Base-by-base conservation (phyloP, 2,113 vertebrate species). In the Eleginops maclovinus region DNA sequence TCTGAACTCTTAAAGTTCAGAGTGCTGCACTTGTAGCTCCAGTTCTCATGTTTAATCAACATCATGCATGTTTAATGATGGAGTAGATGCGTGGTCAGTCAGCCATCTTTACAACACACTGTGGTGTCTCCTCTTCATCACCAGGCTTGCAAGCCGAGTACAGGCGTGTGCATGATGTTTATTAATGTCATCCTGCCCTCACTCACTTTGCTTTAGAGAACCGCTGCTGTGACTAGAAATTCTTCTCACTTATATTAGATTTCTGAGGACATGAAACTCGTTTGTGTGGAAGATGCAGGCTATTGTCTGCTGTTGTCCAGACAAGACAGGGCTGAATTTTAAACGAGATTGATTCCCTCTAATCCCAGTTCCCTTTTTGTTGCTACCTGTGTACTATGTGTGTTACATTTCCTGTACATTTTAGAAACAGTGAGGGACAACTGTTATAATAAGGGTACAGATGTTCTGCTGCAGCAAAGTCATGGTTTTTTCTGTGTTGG, bases 211-310 rank as follows among this genome's bases (percentile, higher is more conserved):
- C 26, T 53, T 28, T 15, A 41, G 50, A 70, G 84, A 90, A 73
- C 56, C 66, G 59, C 62, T 72, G 65, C 72, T 83, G 82, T 69
- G 77, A 84, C 82, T 85, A 78, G 26, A 84, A 36, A 36, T 36
- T 74, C 22, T 66, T 72, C 43, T 76, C 58, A 51, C 59, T 61
- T 50, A 87, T 87, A 84, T 85, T 74, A 59, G 62, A 80, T 84
- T 82, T 77, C 68, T 77, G 53, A 62, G 56, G 60, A 77, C 75
- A 91, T 77, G 86, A 71, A 83, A 72, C 77, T 80, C 11, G 60
- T 80, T 17, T 10, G 21, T 66, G 47, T 68, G 60, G 43, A 72
- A 43, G 75, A 43, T 19, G 10, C 19, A 26, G 49, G 36, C 31
- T 62, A 17, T 61, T 77, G 68, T 75, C 28, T 50, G 21, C 49